Conservation (phyloP, 2,797 vertebrate species). For the Phoeniculus purpureus region DNA sequence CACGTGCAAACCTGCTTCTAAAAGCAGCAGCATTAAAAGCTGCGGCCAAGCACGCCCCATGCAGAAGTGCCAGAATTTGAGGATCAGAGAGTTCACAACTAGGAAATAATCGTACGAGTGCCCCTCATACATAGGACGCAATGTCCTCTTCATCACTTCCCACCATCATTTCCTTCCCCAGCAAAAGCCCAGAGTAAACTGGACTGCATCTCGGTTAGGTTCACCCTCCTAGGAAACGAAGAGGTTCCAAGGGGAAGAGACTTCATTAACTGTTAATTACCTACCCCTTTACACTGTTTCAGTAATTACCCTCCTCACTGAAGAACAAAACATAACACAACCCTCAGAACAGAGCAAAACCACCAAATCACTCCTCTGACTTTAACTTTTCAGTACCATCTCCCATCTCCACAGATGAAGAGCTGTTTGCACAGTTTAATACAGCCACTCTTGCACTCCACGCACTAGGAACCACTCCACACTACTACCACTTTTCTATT, state of each 20-base stretch:
- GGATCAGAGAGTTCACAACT: background rate
- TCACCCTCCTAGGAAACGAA: background rate
- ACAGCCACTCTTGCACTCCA: background rate
- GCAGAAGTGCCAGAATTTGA: background rate
- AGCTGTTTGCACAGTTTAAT: background rate
- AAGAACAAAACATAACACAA: background rate
- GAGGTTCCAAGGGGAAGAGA: background rate
- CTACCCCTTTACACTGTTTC: background rate
- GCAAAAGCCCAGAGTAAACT: background rate
- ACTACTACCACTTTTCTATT: background rate
- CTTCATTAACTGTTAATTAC: background rate
- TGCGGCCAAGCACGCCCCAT: background rate
- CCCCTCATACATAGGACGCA: background rate
- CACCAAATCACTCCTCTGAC: background rate
- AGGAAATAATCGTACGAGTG: background rate
- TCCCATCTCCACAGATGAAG: background rate
- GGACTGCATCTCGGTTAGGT: background rate
- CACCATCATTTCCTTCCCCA: background rate
- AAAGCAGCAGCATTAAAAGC: background rate
- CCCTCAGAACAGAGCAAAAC: background rate
- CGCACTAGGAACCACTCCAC: background rate
- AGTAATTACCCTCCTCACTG: background rate
- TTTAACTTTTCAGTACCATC: background rate
- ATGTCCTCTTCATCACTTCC: background rate
- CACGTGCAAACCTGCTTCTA: background rate